A percentile compares a stretch with the other conserved stretches of the same genome.
Conservation (phyloP, 1,140 invertebrate genomes). For the Frieseomelitta varia region DNA sequence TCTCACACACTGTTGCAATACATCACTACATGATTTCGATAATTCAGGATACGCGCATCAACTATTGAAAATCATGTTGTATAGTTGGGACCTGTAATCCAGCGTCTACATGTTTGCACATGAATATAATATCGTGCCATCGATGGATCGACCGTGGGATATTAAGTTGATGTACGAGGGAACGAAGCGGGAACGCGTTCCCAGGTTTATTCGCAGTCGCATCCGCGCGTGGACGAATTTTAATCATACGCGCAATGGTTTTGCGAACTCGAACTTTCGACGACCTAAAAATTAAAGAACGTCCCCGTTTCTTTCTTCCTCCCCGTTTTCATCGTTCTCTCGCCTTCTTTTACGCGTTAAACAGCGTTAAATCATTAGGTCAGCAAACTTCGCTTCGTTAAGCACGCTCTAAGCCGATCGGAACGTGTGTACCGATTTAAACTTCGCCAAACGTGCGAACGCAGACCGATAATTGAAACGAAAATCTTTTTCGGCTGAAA, state of each 20-base stretch:
- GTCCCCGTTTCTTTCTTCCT: neutral
- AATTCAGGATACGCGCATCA: too few species aligned
- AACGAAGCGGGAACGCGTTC: neutral
- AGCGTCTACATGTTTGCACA: neutral
- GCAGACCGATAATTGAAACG: neutral
- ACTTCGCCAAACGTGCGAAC: neutral
- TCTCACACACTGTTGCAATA: too few species aligned
- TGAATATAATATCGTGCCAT: neutral
- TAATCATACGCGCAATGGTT: neutral
- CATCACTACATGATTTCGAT: neutral
- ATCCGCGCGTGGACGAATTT: neutral
- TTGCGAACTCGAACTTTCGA: neutral
- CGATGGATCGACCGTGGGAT: neutral
- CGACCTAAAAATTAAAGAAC: neutral
- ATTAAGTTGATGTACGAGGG: neutral
- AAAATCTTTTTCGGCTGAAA: constrained; percentile 11
- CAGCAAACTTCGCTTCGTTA: constrained; percentile 10
- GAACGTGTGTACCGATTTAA: neutral
- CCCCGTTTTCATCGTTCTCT: neutral
- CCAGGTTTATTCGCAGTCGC: too few species aligned
- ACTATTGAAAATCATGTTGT: neutral
- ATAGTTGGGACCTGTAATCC: neutral
- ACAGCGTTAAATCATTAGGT: constrained; percentile 23
- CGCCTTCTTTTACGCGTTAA: too few species aligned
- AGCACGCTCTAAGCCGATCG: neutral